Conservation (phyloP, 2,888 invertebrate genomes). For the Sesia bembeciformis region DNA sequence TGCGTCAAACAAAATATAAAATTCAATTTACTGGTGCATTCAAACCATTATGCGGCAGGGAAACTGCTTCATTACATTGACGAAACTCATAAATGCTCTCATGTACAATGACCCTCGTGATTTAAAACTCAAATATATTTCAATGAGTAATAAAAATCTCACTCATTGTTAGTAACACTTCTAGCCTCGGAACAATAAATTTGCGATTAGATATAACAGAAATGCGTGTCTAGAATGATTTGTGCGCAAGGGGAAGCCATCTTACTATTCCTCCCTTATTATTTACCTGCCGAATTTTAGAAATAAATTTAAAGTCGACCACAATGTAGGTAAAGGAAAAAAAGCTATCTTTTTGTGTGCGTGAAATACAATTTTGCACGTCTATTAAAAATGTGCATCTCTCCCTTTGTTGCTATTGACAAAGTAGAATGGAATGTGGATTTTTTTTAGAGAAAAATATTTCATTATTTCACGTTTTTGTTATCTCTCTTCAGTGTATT, state of each 20-base stretch:
- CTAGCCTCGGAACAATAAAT: conserved; percentile 65
- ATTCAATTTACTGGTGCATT: conserved; percentile 61
- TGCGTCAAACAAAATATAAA: conserved; percentile 73
- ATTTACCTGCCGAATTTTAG: conserved; percentile 59
- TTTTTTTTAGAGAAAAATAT: too few relatives aligned
- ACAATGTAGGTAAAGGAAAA: conserved; percentile 53
- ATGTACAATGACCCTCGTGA: conserved; percentile 45
- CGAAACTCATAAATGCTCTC: conserved; percentile 44
- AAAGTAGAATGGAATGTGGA: conserved; percentile 16
- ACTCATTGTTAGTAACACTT: conserved; percentile 61
- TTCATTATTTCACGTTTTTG: too few relatives aligned
- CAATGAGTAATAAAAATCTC: conserved; percentile 55
- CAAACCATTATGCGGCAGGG: conserved; percentile 49
- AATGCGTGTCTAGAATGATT: conserved; percentile 51
- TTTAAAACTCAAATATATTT: conserved; percentile 47
- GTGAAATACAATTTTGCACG: conserved; percentile 55
- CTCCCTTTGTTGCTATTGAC: conserved; percentile 39
- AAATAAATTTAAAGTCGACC: conserved; percentile 58
- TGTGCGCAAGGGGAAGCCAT: conserved; percentile 48
- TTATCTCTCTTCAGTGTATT: too few relatives aligned
- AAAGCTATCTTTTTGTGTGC: conserved; percentile 37
- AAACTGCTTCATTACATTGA: conserved; percentile 67
- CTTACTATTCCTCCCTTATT: conserved; percentile 29
- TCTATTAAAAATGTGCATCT: conserved; percentile 29
- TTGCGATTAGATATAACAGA: conserved; percentile 64